Evolutionary conservation across 2,888 invertebrate genomes (phyloP).

Genomic region (Drosophila lutescens): DNA sequence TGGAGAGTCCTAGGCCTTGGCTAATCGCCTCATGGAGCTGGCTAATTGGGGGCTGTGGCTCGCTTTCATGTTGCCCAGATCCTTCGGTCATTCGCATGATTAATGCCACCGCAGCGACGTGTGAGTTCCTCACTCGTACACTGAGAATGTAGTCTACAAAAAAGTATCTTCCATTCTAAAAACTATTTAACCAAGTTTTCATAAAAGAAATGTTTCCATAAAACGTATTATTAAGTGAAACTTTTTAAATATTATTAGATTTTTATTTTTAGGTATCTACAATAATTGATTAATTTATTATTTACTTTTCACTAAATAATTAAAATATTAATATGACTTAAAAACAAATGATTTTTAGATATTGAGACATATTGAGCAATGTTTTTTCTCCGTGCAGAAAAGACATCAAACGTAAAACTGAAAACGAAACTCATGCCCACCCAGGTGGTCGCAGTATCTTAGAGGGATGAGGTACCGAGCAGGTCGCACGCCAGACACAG

Average conservation of each 20-base stretch:
- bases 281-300: too few relatives aligned
- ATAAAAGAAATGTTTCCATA: too few relatives aligned
- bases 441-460: constrained; percentile 49
- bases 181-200: too few relatives aligned
- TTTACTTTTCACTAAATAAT: not conserved
- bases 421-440: constrained; percentile 75
- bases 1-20: constrained; percentile 50
- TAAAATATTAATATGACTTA: too few relatives aligned
- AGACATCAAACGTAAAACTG: constrained; percentile 69
- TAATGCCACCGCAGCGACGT: constrained; percentile 77
- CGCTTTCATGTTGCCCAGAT: constrained; percentile 18
- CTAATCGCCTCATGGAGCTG: constrained; percentile 45
- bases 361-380: too few relatives aligned
- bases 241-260: not conserved
- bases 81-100: constrained; percentile 60
- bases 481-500: constrained; percentile 70
- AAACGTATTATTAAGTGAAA: not conserved
- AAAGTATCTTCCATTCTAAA: not conserved
- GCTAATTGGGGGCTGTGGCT: constrained; percentile 42
- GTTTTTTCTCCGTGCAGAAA: constrained; percentile 13
- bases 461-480: constrained; percentile 45
- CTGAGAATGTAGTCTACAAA: constrained; percentile 1
- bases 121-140: constrained; percentile 68
- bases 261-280: too few relatives aligned
- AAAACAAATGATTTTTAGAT: too few relatives aligned